Evolutionary conservation across 1,140 invertebrate genomes (phyloP), one percentile per base, ranked within the genome.

Genomic region (Paracyclopina nana): DNA sequence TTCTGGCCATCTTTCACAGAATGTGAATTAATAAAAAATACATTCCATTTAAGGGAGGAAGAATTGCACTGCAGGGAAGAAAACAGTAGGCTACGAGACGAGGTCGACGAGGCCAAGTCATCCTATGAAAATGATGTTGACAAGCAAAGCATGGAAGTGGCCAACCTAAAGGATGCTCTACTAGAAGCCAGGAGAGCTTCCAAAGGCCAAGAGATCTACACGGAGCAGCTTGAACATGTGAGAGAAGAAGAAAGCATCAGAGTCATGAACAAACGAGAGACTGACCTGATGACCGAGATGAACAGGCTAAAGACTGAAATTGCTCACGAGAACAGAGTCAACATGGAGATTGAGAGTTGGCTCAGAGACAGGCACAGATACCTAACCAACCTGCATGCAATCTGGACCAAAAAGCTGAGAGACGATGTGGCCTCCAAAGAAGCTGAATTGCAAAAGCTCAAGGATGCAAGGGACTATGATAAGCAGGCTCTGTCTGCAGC

Each of bases 141-240:
- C n/a, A 26, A 24, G 8, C 20, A 48, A 8, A 48, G 25, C 27
- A 28, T 27, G 20, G 27, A 48, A 31, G 30, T 48, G 12, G 45
- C 45, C 16, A 22, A 48, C n/a, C 28, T 48, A 6, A 48, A 48
- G n/a, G 45, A 48, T 48, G 20, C 27, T 28, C 25, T 48, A 11
- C 25, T 29, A 6, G 45, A 48, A 20, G 45, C 27, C 29, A 22
- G 28, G n/a, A 48, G 27, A 22, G 25, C 27, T 28, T 28, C 20
- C 29, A 48, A 31, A 48, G 27, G n/a, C 8, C 25, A 48, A 48
- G 20, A 48, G n/a, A 28, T 28, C 6, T 48, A 28, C 25, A 29
- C 30, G 25, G 12, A 11, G 4, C 2, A 30, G 2, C 27, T 25
- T 12, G 22, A 26, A 26, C 2, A 12, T 2, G n/a, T 25, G 4